phyloP scores from a whole-genome alignment of 1,140 invertebrate genomes.

The Leptopilina clavipes region DNA sequence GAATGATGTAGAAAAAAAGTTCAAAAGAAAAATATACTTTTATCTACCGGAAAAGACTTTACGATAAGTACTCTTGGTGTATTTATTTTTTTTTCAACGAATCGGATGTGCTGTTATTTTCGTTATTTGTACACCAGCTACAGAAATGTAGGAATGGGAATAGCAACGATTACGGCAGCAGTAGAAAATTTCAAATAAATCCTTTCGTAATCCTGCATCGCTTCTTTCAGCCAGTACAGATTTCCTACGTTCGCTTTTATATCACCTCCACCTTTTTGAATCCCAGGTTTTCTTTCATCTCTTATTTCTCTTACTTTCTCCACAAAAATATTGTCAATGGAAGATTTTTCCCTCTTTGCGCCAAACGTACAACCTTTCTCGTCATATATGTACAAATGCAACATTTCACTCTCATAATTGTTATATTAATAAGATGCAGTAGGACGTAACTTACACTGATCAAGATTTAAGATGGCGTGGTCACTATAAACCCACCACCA shows the following conservation, averaged over 20 bases:
- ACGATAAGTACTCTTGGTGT: background rate
- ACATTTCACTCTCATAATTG: too few species aligned
- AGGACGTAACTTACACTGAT: too few species aligned
- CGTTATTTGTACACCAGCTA: constrained; percentile 68
- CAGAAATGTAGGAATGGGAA: constrained; percentile 53
- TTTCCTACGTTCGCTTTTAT: constrained; percentile 69
- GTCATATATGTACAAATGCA: too few species aligned
- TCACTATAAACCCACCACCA: too few species aligned
- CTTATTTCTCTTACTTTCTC: constrained; percentile 52
- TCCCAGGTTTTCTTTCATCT: constrained; percentile 52
- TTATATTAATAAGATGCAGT: too few species aligned
- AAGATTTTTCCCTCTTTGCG: background rate
- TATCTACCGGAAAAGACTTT: constrained; percentile 26
- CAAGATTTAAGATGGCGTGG: too few species aligned
- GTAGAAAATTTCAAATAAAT: constrained; percentile 74
- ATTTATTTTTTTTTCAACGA: constrained; percentile 3
- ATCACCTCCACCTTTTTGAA: constrained; percentile 53
- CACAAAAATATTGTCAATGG: constrained; percentile 8
- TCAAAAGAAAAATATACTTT: constrained; percentile 2
- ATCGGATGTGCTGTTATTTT: constrained; percentile 54
- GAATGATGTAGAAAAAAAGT: background rate
- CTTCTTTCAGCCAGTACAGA: constrained; percentile 71
- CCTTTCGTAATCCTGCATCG: constrained; percentile 72
- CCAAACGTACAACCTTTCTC: background rate
- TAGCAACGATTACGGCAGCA: constrained; percentile 48